Evolutionary conservation across 2,797 vertebrate genomes (phyloP), one percentile per base, ranked within the genome.

Genomic region (Mallotus villosus): DNA sequence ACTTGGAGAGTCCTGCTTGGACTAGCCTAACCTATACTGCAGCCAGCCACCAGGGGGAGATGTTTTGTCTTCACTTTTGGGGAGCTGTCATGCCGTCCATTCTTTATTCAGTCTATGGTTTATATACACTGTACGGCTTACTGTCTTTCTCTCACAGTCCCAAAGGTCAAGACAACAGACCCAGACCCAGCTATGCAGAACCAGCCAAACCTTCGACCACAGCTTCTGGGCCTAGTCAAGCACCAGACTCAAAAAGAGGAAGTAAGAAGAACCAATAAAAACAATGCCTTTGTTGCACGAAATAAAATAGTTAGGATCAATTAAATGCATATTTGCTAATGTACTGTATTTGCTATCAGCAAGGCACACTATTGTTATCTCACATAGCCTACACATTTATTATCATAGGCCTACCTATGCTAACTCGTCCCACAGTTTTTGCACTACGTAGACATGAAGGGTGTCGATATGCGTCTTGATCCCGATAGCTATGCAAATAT

Each of bases 171-270:
- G 93, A 94, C 72, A 90, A 37, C 67, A 85, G 76, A 78, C 53
- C 63, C 1, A 85, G 74, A 86, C 83, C 64, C 1, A 82, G 49
- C 5, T 80, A 74, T 58, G 82, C 49, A 37, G 86, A 92, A 72
- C 16, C 41, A 51, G 75, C 8, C 73, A 90, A 83, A 69, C 72
- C 89, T 19, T 74, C 78, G 57, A 80, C 57, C 74, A 71, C 71
- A 70, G 78, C 59, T 59, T 83, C 79, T 46, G 86, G 79, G 19
- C 74, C 73, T 66, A 46, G 74, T 67, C 87, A 82, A 68, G 79
- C 81, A 66, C 93, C 91, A 81, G 92, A 93, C 46, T 58, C 84
- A 70, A 95, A 93, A 86, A 86, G 87, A 78, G 93, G 91, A 93
- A 94, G 95, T 97, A 88, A 93, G 89, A 82, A 53, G 2, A 5